Evolutionary conservation across 2,888 invertebrate genomes (phyloP), one percentile per base, ranked within the genome.

Genomic region (Cataglyphis altisquamis): DNA sequence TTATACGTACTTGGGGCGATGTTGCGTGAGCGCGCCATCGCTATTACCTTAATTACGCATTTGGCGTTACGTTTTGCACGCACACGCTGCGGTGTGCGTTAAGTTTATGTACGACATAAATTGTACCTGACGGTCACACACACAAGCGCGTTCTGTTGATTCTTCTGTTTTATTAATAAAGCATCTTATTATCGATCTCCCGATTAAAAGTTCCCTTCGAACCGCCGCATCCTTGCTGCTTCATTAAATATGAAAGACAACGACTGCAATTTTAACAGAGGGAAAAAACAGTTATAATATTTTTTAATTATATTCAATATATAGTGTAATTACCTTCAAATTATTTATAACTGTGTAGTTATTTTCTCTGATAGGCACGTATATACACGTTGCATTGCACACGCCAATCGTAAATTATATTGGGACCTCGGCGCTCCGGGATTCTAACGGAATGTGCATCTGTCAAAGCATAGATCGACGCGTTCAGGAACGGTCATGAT

Each of bases 111-210:
- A 86, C 75, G 80, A 90, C 48, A 52, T 88, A 86, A 80, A 89
- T 91, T 91, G 91, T 91, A 91, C 92, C 91, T 91, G 91, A 91
- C 86, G 92, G 92, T 90, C 87, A 88, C 87, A 88, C 55, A 68
- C 75, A 72, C 84, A 39, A n/a, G 48, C 84, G 88, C 87, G 88
- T 92, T 91, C 83, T 89, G 87, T 89, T 92, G 88, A 85, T 86
- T 87, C 68, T 88, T 91, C 82, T 84, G 88, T 90, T 90, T 80
- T 86, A 85, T 90, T 85, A 90, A 90, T 90, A 90, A 91, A 91
- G 84, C 81, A 86, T 87, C 82, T 82, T 84, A 89, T 85, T 89
- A 86, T 83, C 82, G 82, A 84, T 45, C 29, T 57, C 45, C 45
- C 18, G 48, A 52, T 52, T 52, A n/a, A 15, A 12, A 32, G 9